Evolutionary conservation across 2,888 invertebrate species (phyloP), one percentile per base, ranked within the genome.

Genomic region (Tipula unca): DNA sequence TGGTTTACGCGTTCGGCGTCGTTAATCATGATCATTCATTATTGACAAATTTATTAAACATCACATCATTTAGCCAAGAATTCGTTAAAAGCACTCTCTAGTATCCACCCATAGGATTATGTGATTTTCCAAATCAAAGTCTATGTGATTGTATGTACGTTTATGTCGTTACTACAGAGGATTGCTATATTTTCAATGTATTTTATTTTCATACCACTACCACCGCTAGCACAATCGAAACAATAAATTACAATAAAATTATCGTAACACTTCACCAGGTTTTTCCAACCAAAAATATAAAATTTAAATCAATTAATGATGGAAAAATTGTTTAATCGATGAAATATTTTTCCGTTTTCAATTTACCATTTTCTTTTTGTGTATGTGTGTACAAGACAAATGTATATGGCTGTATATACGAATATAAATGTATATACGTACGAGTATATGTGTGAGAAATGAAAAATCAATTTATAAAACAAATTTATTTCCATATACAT

Each of bases 221-320:
- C 48, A 48, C 48, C 48, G 0, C n/a, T 17, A 48, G 0, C 6
- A 1, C 25, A 8, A 20, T 48, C 17, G 17, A 69, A 25, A 20
- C 3, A 69, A 69, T 69, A 69, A 69, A 69, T 13, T n/a, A 69
- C 8, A 25, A 25, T 14, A 69, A 69, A 69, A 69, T 69, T 69
- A 25, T 69, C 69, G 69, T 69, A 69, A 69, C 69, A 69, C 69
- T 69, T 69, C 69, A 69, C 69, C 69, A 69, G 69, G 69, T 69
- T 69, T 69, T 69, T 25, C 69, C 20, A 25, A 20, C 25, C 10
- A 20, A 69, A 69, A 69, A 25, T 4, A n/a, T 1, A 10, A 69
- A 25, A 69, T 25, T 69, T 25, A 69, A 69, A 69, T 69, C 69
- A 69, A 69, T 69, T 69, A 69, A 69, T n/a, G 69, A 25, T 25